phyloP scores from a whole-genome alignment of 1,140 invertebrate genomes.

The Aphaenogaster floridana region DNA sequence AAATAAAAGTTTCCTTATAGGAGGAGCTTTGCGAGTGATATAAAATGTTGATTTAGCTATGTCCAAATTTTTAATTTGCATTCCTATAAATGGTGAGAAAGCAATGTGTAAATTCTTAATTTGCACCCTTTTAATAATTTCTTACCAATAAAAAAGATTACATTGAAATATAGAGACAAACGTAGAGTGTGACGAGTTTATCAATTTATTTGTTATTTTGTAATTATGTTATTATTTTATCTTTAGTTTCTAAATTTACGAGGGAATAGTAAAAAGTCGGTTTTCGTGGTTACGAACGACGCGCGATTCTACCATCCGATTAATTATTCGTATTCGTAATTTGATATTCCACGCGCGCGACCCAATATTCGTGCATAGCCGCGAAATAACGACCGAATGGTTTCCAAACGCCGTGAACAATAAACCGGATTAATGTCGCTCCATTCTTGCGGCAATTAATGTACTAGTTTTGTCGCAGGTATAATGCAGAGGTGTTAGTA shows the following conservation, averaged over 20 bases:
- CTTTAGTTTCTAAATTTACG: conserved; percentile 31
- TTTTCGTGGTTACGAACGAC: conserved; percentile 22
- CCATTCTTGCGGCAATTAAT: conserved; percentile 41
- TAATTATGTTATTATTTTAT: background rate
- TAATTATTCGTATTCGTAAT: conserved; percentile 63
- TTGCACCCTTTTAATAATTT: too few species aligned
- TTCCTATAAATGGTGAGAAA: too few species aligned
- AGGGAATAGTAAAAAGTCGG: background rate
- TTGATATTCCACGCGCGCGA: conserved; percentile 54
- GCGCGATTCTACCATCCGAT: conserved; percentile 25
- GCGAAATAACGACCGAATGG: conserved; percentile 58
- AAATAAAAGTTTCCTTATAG: too few species aligned
- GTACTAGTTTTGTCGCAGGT: conserved; percentile 5
- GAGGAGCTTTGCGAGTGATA: too few species aligned
- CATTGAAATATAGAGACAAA: too few species aligned
- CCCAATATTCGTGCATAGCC: conserved; percentile 51
- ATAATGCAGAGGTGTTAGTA: conserved; percentile 3
- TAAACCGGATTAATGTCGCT: conserved; percentile 56
- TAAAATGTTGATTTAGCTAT: too few species aligned
- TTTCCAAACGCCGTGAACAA: conserved; percentile 49
- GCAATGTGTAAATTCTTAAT: too few species aligned
- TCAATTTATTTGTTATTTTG: background rate
- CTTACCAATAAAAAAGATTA: too few species aligned
- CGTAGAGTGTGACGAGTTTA: too few species aligned
- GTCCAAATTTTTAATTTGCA: too few species aligned